Conservation (phyloP, 2,113 vertebrate species). For the Terrapene triunguis region DNA sequence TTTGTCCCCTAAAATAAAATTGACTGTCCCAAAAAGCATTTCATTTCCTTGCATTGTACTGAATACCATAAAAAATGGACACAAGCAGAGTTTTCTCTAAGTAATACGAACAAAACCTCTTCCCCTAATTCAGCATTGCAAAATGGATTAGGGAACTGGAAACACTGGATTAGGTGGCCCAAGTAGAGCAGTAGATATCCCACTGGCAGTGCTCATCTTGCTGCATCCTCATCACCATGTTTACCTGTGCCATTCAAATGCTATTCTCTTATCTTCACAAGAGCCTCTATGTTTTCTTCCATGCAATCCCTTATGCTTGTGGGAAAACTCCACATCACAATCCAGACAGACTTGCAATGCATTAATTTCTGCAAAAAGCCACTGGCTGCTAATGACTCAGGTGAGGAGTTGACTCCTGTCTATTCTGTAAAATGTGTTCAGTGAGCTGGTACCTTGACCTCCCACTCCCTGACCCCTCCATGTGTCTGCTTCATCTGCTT, state of each 20-base stretch:
- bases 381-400: no score
- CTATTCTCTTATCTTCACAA: neutral
- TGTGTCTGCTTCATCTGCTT: no score
- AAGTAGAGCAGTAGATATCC: neutral
- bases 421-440: no score
- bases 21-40: neutral
- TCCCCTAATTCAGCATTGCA: neutral
- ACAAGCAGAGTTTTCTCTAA: neutral
- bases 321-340: neutral
- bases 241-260: neutral
- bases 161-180: neutral
- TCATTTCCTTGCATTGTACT: neutral
- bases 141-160: neutral
- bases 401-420: no score
- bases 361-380: neutral
- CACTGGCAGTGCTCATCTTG: neutral
- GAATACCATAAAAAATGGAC: neutral
- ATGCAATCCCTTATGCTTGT: neutral
- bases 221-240: neutral
- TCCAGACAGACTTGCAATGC: neutral
- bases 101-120: neutral
- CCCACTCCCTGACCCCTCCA: no score
- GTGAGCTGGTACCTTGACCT: no score
- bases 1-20: neutral
- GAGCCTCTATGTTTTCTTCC: neutral